Conservation (phyloP, 2,888 invertebrate genomes). For the Eupithecia subfuscata region DNA sequence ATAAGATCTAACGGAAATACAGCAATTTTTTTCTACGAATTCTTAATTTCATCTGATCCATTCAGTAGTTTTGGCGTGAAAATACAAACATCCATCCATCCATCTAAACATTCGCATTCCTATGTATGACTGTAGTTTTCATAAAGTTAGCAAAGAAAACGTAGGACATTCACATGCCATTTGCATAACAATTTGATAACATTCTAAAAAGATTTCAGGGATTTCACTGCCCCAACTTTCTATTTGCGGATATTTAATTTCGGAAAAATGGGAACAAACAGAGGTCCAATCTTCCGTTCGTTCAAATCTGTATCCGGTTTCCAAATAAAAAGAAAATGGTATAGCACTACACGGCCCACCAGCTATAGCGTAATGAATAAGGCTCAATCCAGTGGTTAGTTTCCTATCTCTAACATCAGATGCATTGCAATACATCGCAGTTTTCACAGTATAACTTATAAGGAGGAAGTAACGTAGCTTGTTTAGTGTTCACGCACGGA, state of each 20-base stretch:
- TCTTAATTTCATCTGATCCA: neutral
- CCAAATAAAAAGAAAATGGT: conserved; percentile 39
- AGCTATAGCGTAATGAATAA: conserved; percentile 65
- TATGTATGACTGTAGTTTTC: neutral
- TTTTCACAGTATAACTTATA: conserved; percentile 25
- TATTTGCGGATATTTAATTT: conserved; percentile 5
- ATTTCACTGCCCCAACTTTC: neutral
- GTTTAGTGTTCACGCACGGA: neutral
- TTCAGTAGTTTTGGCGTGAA: neutral
- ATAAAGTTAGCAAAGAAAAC: neutral
- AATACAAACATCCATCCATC: neutral
- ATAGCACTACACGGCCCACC: conserved; percentile 50
- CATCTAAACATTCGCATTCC: too few relatives aligned
- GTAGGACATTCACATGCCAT: neutral
- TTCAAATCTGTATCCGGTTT: neutral
- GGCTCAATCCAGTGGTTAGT: conserved; percentile 59
- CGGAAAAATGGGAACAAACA: conserved; percentile 20
- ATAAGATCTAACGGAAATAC: too few relatives aligned
- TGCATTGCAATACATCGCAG: conserved; percentile 64
- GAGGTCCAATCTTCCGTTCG: conserved; percentile 5
- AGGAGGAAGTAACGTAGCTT: conserved; percentile 25
- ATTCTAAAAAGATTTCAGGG: neutral
- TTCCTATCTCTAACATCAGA: conserved; percentile 67
- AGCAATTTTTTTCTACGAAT: too few relatives aligned
- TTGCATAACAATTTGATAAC: neutral